phyloP scores from a whole-genome alignment of 2,797 vertebrate species.

The Premnoplex brunnescens region DNA sequence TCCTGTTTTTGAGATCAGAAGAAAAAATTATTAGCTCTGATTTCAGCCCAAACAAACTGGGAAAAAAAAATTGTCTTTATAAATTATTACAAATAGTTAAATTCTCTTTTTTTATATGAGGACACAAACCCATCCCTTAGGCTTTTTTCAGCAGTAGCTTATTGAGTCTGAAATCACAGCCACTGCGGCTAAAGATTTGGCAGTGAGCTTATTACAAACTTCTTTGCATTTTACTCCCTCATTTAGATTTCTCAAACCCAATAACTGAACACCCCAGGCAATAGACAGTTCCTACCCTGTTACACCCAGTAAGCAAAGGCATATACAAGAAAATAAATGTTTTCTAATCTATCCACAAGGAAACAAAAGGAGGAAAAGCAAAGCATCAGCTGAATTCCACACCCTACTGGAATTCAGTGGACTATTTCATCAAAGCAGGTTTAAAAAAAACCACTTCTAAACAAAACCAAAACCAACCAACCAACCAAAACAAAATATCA shows the following conservation, averaged over 20 bases:
- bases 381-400: background rate
- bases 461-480: background rate
- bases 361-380: background rate
- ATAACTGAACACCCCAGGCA: background rate
- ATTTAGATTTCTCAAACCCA: conserved; percentile 2
- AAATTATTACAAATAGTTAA: background rate
- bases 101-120: background rate
- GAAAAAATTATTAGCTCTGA: background rate
- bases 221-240: background rate
- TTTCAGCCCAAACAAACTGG: background rate
- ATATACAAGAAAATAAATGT: background rate
- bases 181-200: background rate
- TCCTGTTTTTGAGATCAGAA: background rate
- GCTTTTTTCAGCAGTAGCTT: background rate
- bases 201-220: background rate
- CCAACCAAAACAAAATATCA: background rate
- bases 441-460: background rate
- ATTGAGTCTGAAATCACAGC: background rate
- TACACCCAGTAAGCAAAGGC: background rate
- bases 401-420: background rate
- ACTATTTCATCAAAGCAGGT: background rate
- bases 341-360: background rate
- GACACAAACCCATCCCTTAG: background rate
- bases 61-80: background rate
- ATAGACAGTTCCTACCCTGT: background rate